Evolutionary conservation across 1,140 invertebrate species (phyloP), one percentile per base, ranked within the genome.

Genomic region (Periplaneta americana): DNA sequence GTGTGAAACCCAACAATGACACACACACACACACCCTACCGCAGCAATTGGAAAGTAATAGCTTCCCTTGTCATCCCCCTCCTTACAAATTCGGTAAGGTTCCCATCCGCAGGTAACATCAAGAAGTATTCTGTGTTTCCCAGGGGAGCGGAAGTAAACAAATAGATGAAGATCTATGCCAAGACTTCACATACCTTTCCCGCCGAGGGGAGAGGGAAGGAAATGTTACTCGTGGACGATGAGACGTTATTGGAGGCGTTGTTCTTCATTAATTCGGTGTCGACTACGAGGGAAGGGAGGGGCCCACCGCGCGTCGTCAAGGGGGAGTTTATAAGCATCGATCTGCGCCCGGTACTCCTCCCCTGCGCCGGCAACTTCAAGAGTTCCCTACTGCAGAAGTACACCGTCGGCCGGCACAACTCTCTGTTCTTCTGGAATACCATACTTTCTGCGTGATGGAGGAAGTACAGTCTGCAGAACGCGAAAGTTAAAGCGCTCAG

Each of bases 241-340:
- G 75, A 34, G 28, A 36, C 76, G 33, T 78, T 28, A 78, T 34
- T 36, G 76, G 17, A 34, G 76, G 76, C 34, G 76, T 78, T 78
- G 76, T 78, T 78, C 34, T 78, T 78, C 76, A 78, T 78, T 78
- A 78, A 78, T 78, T 78, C 76, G 4, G 76, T 36, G 76, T 78
- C 76, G 33, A n/a, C 76, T 78, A 78, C 76, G 37, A 36, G 76
- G 34, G 17, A 78, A 78, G 36, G 76, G 76, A 78, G 76, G 35
- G 35, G 76, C 76, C 18, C 5, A 0, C 35, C 13, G 28, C 35
- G 76, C 48, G n/a, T 28, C 22, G 48, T 66, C 22, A 66, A 66
- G 48, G 48, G 22, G 48, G 28, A 78, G 76, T 78, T 78, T 78
- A 78, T 78, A 78, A 78, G 76, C 34, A 78, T 78, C 76, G 76